Percentiles rank a stretch among this genome's conserved stretches.
Conservation (phyloP, 2,888 invertebrate species). For the Andrena minutula region DNA sequence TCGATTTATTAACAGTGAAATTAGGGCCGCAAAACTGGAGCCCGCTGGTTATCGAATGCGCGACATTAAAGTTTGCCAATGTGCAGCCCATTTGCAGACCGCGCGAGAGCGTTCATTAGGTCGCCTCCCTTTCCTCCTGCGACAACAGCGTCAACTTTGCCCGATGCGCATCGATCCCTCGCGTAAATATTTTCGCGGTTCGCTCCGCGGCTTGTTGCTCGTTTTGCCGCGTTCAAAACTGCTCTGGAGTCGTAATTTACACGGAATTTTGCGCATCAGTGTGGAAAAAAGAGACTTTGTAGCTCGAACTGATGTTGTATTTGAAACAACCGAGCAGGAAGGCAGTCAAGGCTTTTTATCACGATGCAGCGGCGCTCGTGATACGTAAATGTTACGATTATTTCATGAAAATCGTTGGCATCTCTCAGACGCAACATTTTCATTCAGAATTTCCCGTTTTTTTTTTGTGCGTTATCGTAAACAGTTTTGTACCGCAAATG, state of each 20-base stretch:
- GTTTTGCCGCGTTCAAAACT: background rate
- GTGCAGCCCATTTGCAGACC: background rate
- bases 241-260: background rate
- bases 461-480: background rate
- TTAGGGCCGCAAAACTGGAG: conserved; percentile 41
- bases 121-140: background rate
- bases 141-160: conserved; percentile 17
- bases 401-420: background rate
- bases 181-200: background rate
- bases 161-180: background rate
- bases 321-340: no score
- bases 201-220: background rate
- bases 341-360: no score
- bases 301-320: no score
- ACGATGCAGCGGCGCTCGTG: background rate
- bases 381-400: background rate
- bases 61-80: conserved; percentile 29
- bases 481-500: background rate
- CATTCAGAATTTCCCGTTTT: background rate
- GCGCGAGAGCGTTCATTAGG: conserved; percentile 17
- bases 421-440: conserved; percentile 1
- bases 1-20: conserved; percentile 67
- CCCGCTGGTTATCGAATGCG: background rate
- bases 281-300: background rate
- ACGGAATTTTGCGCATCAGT: background rate